Conservation (phyloP, 2,113 vertebrate species). For the Zosterops japonicus region DNA sequence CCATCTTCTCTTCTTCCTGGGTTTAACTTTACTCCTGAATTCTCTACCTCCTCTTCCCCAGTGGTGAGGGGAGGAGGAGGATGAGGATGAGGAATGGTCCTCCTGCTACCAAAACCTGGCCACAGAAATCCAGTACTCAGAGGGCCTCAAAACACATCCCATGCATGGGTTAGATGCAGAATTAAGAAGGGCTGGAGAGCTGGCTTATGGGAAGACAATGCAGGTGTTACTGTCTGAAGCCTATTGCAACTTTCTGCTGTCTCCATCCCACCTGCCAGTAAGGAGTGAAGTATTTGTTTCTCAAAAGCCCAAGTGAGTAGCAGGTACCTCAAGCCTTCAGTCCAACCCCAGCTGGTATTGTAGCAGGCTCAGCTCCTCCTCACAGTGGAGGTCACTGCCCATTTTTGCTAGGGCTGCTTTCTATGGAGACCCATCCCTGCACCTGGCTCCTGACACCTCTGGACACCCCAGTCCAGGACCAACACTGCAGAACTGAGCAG, state of each 20-base stretch:
- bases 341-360: not conserved
- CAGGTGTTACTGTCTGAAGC: not conserved
- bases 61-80: not conserved
- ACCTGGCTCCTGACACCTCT: not conserved
- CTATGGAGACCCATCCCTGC: not conserved
- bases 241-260: not conserved
- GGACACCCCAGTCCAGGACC: not conserved
- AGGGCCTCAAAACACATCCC: not conserved
- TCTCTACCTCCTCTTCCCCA: not conserved
- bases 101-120: not conserved
- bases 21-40: not conserved
- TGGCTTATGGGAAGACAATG: not conserved
- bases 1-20: not conserved
- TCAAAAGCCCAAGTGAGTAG: not conserved
- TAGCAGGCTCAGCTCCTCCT: not conserved
- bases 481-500: not conserved
- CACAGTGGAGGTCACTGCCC: not conserved
- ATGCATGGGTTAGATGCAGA: accelerated
- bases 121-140: not conserved
- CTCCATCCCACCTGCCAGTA: not conserved
- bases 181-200: not conserved
- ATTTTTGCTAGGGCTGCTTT: not conserved
- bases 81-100: not conserved
- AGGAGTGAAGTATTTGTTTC: not conserved
- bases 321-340: not conserved